Evolutionary conservation across 2,113 vertebrate genomes (phyloP).

Genomic region (Amblyopsis rosae): DNA sequence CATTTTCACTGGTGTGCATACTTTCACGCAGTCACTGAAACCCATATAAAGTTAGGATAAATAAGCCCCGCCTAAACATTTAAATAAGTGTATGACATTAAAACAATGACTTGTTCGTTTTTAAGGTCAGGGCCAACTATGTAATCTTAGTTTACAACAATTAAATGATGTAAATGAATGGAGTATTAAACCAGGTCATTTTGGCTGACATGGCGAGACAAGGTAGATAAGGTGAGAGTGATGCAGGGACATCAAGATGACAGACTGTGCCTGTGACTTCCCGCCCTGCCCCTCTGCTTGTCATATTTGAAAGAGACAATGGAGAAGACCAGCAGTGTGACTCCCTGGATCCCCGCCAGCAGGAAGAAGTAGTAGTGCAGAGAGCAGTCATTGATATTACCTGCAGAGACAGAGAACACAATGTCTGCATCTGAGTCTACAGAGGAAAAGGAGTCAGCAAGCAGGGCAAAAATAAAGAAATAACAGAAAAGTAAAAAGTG

Average conservation of each 20-base stretch:
- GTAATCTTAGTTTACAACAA: slow-evolving; percentile 1
- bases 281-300: slow-evolving; percentile 72
- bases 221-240: slow-evolving; percentile 28
- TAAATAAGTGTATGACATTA: slow-evolving; percentile 34
- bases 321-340: slow-evolving; percentile 90
- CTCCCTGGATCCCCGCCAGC: slow-evolving; percentile 90
- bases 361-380: slow-evolving; percentile 97
- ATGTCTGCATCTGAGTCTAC: neutral
- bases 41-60: slow-evolving; percentile 4
- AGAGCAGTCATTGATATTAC: slow-evolving; percentile 92
- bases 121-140: no score
- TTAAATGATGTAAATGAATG: neutral
- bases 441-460: neutral
- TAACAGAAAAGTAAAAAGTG: slow-evolving; percentile 1
- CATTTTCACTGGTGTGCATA: slow-evolving; percentile 5
- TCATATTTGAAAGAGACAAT: slow-evolving; percentile 91
- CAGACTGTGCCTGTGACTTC: slow-evolving; percentile 51
- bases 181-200: slow-evolving; percentile 25
- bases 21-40: slow-evolving; percentile 21
- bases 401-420: slow-evolving; percentile 59
- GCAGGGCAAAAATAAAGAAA: no score
- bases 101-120: no score
- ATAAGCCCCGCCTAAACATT: slow-evolving; percentile 3
- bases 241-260: slow-evolving; percentile 31
- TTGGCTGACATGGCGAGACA: slow-evolving; percentile 21